A percentile compares a stretch with the other conserved stretches of the same genome.
Evolutionary conservation across 2,888 invertebrate genomes (phyloP).

Genomic region (Ormyrus labotus): DNA sequence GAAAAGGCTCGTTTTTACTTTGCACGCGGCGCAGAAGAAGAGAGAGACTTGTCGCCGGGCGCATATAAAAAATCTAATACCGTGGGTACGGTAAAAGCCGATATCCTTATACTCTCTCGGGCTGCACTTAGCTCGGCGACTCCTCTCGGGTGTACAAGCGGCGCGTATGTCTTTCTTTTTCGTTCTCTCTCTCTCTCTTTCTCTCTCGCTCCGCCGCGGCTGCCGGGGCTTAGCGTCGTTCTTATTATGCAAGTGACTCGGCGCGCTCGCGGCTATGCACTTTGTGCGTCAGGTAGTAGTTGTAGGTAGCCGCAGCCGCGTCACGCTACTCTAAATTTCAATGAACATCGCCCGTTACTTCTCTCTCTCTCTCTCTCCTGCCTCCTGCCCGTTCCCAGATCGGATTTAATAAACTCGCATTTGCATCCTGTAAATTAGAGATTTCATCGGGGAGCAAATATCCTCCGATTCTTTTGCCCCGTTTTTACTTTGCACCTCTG

Average conservation of each 20-base stretch:
- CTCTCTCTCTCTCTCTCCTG: too few species aligned
- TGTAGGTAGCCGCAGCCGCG: conserved; percentile 29
- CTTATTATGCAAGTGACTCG: conserved; percentile 44
- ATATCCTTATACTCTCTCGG: conserved; percentile 32
- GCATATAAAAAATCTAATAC: conserved; percentile 41
- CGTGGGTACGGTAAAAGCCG: conserved; percentile 47
- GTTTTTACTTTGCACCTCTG: too few species aligned
- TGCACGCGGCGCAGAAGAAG: too few species aligned
- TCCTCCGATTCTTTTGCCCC: too few species aligned
- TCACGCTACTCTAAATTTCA: conserved; percentile 48
- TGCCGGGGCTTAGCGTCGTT: neutral
- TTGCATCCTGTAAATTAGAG: too few species aligned
- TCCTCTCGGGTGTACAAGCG: neutral
- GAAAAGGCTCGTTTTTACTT: too few species aligned
- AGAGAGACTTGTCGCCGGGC: too few species aligned
- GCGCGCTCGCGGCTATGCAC: conserved; percentile 6
- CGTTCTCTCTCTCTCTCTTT: conserved; percentile 3
- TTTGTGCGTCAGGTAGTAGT: neutral
- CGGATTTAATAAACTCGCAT: too few species aligned
- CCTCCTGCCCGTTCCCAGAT: too few species aligned
- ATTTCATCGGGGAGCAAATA: too few species aligned
- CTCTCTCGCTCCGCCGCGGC: neutral
- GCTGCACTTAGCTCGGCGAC: neutral
- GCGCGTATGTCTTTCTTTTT: neutral
- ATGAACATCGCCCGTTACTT: conserved; percentile 4